Evolutionary conservation across 53 echinoderm and acorn worm species (phyloP).

Genomic region (Echinometra lucunter): DNA sequence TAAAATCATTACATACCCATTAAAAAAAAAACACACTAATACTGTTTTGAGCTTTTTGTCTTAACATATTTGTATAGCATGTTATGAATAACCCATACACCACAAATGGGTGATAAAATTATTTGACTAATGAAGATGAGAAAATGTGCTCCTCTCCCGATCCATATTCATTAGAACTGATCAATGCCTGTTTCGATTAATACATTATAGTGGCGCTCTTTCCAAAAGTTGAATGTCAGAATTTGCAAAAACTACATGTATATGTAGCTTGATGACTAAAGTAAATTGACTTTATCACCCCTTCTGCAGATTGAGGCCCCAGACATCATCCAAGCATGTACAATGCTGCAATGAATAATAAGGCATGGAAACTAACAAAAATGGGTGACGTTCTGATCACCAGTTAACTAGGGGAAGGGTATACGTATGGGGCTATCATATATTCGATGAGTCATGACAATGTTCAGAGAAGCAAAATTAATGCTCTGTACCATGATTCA

Average conservation of each 20-base stretch:
- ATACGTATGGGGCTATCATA: neutral
- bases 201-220: neutral
- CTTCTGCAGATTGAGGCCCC: neutral
- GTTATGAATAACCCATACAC: neutral
- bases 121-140: neutral
- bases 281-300: neutral
- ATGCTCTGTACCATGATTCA: slow-evolving; percentile 2
- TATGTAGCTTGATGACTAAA: neutral
- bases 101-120: neutral
- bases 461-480: neutral
- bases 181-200: neutral
- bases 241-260: neutral
- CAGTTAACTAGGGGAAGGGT: neutral
- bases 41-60: too few relatives aligned
- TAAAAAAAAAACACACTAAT: too few relatives aligned
- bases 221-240: neutral
- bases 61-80: neutral
- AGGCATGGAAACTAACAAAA: slow-evolving; percentile 28
- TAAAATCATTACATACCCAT: too few relatives aligned
- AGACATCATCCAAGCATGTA: slow-evolving; percentile 4
- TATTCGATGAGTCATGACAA: neutral
- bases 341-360: slow-evolving; percentile 22
- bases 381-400: neutral
- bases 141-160: neutral
- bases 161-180: neutral